Percentiles rank a stretch among this genome's conserved stretches.
Evolutionary conservation across 2,888 invertebrate species (phyloP).

Genomic region (Chirona hameri): DNA sequence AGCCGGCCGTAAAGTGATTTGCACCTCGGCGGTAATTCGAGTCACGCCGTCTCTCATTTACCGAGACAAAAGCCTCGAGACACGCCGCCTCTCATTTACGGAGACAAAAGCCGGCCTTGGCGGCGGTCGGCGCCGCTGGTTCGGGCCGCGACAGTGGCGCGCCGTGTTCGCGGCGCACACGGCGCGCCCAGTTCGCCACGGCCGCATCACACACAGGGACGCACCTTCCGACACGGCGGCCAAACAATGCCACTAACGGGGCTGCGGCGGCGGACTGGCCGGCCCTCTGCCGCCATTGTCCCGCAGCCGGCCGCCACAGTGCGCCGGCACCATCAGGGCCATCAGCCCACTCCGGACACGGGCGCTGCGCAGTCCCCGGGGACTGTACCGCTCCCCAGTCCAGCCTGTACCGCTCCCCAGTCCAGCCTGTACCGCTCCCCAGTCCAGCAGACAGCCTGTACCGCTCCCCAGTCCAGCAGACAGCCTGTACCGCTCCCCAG

Average conservation of each 20-base stretch:
- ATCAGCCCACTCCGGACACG: too few relatives aligned
- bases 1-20: conserved; percentile 23
- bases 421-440: too few relatives aligned
- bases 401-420: too few relatives aligned
- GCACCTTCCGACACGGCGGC: neutral
- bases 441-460: too few relatives aligned
- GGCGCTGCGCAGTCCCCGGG: too few relatives aligned
- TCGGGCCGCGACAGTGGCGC: neutral
- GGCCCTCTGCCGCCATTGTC: too few relatives aligned
- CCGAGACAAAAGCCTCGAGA: neutral
- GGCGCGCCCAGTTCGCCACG: too few relatives aligned
- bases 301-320: too few relatives aligned
- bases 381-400: too few relatives aligned
- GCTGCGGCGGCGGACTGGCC: neutral
- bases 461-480: too few relatives aligned
- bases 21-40: conserved; percentile 1
- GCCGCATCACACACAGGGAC: neutral
- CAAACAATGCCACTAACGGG: neutral
- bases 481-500: too few relatives aligned
- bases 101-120: conserved; percentile 9
- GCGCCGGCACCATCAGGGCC: too few relatives aligned
- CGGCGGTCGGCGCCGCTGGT: neutral
- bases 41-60: neutral
- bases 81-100: neutral
- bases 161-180: neutral